Conservation (phyloP, 2,888 invertebrate genomes). For the Trilocha varians region DNA sequence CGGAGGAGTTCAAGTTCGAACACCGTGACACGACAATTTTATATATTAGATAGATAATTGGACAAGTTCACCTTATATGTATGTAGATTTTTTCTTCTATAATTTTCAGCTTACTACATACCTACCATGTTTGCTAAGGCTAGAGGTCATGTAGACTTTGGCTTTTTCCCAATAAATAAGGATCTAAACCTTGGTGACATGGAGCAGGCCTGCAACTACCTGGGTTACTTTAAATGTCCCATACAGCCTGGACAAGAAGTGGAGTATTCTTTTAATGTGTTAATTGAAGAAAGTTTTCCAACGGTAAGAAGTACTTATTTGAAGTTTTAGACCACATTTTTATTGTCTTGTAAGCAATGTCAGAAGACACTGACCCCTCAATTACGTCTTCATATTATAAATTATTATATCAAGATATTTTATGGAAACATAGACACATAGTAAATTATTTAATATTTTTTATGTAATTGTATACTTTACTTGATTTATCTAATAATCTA, state of each 20-base stretch:
- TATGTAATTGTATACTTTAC: no score
- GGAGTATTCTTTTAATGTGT: constrained; percentile 23
- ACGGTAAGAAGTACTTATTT: constrained; percentile 19
- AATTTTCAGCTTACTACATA: constrained; percentile 7
- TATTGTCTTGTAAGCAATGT: no score
- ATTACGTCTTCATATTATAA: no score
- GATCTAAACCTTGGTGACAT: constrained; percentile 21
- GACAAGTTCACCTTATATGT: no score
- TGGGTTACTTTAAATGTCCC: constrained; percentile 34
- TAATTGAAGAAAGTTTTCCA: constrained; percentile 24
- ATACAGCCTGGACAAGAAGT: constrained; percentile 23
- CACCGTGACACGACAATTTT: no score
- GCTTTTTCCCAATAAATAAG: constrained; percentile 3
- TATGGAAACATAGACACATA: no score
- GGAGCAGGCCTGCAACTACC: constrained; percentile 30
- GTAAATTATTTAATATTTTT: no score
- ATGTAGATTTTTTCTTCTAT: not conserved
- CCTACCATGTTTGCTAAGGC: constrained; percentile 17
- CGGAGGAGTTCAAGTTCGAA: no score
- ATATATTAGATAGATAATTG: no score
- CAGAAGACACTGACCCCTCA: no score
- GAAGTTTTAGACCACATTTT: not conserved
- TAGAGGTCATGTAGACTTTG: constrained; percentile 18
- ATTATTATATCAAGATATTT: no score
- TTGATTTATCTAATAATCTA: no score